A percentile compares a stretch with the other conserved stretches of the same genome.
Evolutionary conservation across 2,797 vertebrate genomes (phyloP).

Genomic region (Diplodus sargus): DNA sequence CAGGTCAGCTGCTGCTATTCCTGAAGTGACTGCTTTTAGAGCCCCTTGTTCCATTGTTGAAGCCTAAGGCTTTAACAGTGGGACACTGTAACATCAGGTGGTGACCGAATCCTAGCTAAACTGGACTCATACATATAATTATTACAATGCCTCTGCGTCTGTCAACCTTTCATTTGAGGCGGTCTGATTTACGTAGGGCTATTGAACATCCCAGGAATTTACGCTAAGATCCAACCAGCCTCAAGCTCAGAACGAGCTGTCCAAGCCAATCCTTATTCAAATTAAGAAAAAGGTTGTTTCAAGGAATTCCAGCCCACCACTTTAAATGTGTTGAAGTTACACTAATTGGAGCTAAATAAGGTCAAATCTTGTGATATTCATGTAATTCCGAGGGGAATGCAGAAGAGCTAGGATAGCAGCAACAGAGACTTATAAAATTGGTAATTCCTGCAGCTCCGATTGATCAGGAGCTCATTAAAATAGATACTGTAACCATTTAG

Average conservation of each 20-base stretch:
- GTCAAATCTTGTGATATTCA: constrained; percentile 28
- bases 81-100: not conserved
- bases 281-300: constrained; percentile 15
- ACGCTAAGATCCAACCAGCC: constrained; percentile 33
- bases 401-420: not conserved
- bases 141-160: constrained; percentile 16
- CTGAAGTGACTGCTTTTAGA: constrained; percentile 1
- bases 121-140: constrained; percentile 8
- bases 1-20: constrained; percentile 15
- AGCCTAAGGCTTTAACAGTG: not conserved
- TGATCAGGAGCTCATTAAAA: constrained; percentile 15
- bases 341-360: constrained; percentile 42
- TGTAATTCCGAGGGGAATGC: constrained; percentile 17
- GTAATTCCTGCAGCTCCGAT: not conserved
- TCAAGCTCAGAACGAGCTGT: constrained; percentile 30
- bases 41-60: not conserved
- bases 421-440: not conserved
- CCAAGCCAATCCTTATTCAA: constrained; percentile 8
- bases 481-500: not conserved
- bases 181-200: not conserved
- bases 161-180: constrained; percentile 5
- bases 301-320: constrained; percentile 2
- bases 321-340: constrained; percentile 18
- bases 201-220: constrained; percentile 30
- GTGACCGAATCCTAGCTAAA: not conserved